Conservation (phyloP, 1,140 invertebrate genomes). For the Schmidtea mediterranea region DNA sequence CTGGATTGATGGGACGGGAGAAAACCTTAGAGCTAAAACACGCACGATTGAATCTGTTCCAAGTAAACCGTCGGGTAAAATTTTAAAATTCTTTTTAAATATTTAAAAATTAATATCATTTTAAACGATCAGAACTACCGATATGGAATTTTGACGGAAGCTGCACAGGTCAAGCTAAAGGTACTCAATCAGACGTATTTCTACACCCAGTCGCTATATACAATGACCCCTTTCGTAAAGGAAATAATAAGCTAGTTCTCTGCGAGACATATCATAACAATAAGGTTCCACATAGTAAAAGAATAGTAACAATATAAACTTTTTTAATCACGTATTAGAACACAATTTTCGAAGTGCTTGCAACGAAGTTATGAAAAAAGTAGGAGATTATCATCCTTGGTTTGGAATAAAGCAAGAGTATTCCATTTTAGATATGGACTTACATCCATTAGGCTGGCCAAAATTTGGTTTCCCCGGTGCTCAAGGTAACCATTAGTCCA, state of each 20-base stretch:
- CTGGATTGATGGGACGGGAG: constrained; percentile 79
- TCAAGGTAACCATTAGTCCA: too few species aligned
- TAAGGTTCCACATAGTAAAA: too few species aligned
- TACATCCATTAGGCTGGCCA: constrained; percentile 64
- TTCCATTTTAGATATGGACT: constrained; percentile 51
- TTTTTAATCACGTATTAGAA: too few species aligned
- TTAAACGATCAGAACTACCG: too few species aligned
- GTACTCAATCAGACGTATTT: constrained; percentile 51
- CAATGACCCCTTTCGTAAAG: constrained; percentile 55
- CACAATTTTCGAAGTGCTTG: too few species aligned
- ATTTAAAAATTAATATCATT: too few species aligned
- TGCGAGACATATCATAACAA: too few species aligned
- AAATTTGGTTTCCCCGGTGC: constrained; percentile 59
- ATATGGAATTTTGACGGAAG: constrained; percentile 92
- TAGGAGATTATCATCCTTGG: constrained; percentile 51
- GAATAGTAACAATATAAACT: too few species aligned
- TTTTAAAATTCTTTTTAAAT: constrained; percentile 21
- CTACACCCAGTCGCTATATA: constrained; percentile 64
- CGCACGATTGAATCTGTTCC: constrained; percentile 51
- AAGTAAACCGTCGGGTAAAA: constrained; percentile 36
- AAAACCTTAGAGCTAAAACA: constrained; percentile 58
- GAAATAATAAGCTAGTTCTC: constrained; percentile 62
- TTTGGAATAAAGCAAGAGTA: constrained; percentile 76
- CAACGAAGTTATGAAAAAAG: constrained; percentile 39
- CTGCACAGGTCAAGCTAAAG: constrained; percentile 32